A percentile compares a stretch with the other conserved stretches of the same genome.
These are phyloP conservation scores for Ptyas mucosa DNA, from an alignment of 2,113 vertebrate species.

Conservation along the genomic window DNA sequence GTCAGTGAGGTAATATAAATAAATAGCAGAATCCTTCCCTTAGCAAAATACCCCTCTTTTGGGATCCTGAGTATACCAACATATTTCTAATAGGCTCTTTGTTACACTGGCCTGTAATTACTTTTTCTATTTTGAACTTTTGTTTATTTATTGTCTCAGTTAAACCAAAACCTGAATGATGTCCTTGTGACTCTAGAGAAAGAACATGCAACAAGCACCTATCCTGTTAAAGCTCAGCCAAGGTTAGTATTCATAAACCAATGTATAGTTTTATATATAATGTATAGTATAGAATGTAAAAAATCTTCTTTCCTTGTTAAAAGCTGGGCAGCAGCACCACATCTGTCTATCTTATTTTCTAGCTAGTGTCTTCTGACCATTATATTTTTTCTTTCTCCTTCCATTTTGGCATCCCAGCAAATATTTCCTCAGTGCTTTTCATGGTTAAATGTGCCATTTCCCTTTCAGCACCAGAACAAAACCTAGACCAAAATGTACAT, in stretches of 20 bases:
- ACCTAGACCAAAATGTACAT: background rate
- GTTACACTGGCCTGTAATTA: background rate
- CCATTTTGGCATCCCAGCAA: background rate
- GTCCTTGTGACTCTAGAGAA: constrained; percentile 83
- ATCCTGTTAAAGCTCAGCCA: constrained; percentile 75
- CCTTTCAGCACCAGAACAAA: background rate
- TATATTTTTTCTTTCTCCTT: background rate
- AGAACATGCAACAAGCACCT: constrained; percentile 75
- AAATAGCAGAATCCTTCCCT: background rate
- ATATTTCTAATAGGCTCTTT: background rate
- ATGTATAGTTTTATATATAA: background rate
- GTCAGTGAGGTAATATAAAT: background rate
- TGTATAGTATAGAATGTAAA: too few species aligned
- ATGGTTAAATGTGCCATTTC: background rate
- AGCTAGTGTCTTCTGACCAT: background rate
- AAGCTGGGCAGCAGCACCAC: background rate
- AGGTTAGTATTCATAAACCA: constrained; percentile 66
- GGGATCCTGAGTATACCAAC: background rate
- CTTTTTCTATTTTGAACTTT: background rate
- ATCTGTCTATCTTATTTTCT: background rate
- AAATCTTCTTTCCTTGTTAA: background rate
- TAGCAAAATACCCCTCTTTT: background rate
- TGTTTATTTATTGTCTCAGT: constrained; percentile 69
- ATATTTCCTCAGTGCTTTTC: background rate
- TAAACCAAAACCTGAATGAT: constrained; percentile 89